These are phyloP conservation scores for Calliphora vicina DNA, from an alignment of 1,140 invertebrate species.

Conservation along the genomic window DNA sequence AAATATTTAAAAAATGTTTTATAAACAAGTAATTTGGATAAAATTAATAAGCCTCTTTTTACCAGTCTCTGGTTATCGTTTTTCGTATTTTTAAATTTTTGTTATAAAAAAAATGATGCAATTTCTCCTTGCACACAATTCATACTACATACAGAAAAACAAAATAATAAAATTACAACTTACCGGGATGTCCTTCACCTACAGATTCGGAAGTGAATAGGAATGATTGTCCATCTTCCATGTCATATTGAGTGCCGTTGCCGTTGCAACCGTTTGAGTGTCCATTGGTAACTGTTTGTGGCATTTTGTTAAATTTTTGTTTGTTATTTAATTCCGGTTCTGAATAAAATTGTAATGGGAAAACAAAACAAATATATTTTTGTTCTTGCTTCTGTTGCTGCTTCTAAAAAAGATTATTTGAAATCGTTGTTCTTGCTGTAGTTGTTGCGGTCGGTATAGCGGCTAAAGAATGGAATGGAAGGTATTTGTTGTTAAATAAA, in stretches of 20 bases:
- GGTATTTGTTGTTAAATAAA: neutral
- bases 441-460: neutral
- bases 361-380: neutral
- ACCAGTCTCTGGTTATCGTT: no score
- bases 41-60: no score
- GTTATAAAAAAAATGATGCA: neutral
- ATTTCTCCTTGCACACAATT: neutral
- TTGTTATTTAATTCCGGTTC: slow-evolving; percentile 20
- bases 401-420: neutral
- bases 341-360: no score
- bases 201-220: slow-evolving; percentile 99
- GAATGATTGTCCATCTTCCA: slow-evolving; percentile 87
- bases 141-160: neutral
- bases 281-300: slow-evolving; percentile 53
- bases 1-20: no score
- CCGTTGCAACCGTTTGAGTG: slow-evolving; percentile 70
- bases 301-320: slow-evolving; percentile 50
- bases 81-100: no score
- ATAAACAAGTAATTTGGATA: no score
- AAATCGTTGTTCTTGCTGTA: neutral
- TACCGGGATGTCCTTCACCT: slow-evolving; percentile 97
- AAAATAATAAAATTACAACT: slow-evolving; percentile 47
- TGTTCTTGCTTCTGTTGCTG: slow-evolving; percentile 9
- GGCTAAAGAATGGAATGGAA: slow-evolving; percentile 21
- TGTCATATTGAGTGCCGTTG: slow-evolving; percentile 70